Conservation (phyloP, 2,113 vertebrate species). For the Corythornis madagascariensis region DNA sequence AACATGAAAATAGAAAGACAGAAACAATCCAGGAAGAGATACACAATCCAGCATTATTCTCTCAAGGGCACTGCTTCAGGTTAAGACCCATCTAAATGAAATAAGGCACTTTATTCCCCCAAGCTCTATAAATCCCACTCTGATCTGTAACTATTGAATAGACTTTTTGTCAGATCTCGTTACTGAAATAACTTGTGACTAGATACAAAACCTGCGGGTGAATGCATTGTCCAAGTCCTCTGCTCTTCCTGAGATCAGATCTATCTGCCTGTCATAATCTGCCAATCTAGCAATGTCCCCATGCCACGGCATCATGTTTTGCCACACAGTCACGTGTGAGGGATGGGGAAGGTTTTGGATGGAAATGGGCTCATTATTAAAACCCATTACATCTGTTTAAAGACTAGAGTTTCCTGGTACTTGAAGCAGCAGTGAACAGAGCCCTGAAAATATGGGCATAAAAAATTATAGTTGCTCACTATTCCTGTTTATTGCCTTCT, state of each 20-base stretch:
- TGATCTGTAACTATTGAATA: slow-evolving; percentile 26
- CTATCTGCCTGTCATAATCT: not conserved
- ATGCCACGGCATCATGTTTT: not conserved
- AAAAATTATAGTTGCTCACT: not conserved
- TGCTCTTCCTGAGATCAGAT: not conserved
- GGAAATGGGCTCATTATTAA: not conserved
- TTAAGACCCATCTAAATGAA: slow-evolving; percentile 50
- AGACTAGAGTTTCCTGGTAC: not conserved
- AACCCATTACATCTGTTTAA: not conserved
- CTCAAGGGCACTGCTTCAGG: not conserved
- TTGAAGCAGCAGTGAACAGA: not conserved
- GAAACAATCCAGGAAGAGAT: slow-evolving; percentile 16
- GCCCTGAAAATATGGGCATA: not conserved
- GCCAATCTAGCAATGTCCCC: not conserved
- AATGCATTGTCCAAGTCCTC: not conserved
- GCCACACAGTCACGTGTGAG: accelerated
- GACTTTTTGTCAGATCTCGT: slow-evolving; percentile 53
- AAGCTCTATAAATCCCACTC: slow-evolving; percentile 27
- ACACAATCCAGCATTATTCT: slow-evolving; percentile 25
- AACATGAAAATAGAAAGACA: slow-evolving; percentile 41
- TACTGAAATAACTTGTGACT: slow-evolving; percentile 44
- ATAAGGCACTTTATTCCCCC: slow-evolving; percentile 35
- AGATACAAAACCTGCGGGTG: not conserved
- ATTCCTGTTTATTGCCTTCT: not conserved
- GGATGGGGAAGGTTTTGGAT: not conserved